phyloP scores from a whole-genome alignment of 2,888 invertebrate species.

The Drosophila robusta region DNA sequence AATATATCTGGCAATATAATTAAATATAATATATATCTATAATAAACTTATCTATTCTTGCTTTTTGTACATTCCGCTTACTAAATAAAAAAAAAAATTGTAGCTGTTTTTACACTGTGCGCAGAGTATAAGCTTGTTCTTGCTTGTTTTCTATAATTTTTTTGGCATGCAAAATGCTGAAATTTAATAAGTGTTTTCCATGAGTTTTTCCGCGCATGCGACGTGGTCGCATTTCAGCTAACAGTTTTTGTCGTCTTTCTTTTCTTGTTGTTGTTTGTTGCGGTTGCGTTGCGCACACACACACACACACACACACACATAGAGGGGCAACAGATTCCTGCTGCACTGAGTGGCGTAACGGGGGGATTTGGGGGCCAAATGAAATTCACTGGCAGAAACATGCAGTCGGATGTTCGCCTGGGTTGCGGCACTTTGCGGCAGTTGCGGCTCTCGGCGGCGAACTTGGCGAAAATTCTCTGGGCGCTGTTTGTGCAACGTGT shows the following conservation, averaged over 20 bases:
- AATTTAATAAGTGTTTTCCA: slow-evolving; percentile 77
- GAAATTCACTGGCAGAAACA: slow-evolving; percentile 44
- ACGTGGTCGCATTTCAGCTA: slow-evolving; percentile 57
- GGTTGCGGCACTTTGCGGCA: slow-evolving; percentile 28
- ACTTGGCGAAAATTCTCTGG: slow-evolving; percentile 49
- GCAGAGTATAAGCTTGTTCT: neutral
- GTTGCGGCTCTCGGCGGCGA: neutral
- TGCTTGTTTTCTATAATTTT: slow-evolving; percentile 16
- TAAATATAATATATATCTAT: too few relatives aligned
- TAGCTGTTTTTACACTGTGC: neutral
- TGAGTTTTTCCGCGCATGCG: slow-evolving; percentile 30
- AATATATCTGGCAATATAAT: too few relatives aligned
- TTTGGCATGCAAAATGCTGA: slow-evolving; percentile 69
- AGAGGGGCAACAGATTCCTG: slow-evolving; percentile 29
- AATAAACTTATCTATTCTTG: too few relatives aligned
- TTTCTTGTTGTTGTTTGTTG: slow-evolving; percentile 40
- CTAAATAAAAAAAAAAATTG: too few relatives aligned
- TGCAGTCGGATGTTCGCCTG: slow-evolving; percentile 42
- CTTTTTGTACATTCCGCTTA: too few relatives aligned
- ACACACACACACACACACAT: slow-evolving; percentile 14
- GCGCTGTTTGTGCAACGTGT: slow-evolving; percentile 52
- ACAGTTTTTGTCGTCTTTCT: slow-evolving; percentile 66
- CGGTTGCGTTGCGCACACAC: slow-evolving; percentile 49
- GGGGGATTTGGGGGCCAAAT: slow-evolving; percentile 1
- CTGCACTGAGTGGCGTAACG: slow-evolving; percentile 38